A percentile compares a stretch with the other conserved stretches of the same genome.
Evolutionary conservation across 2,113 vertebrate genomes (phyloP).

Genomic region (Elachura formosa): DNA sequence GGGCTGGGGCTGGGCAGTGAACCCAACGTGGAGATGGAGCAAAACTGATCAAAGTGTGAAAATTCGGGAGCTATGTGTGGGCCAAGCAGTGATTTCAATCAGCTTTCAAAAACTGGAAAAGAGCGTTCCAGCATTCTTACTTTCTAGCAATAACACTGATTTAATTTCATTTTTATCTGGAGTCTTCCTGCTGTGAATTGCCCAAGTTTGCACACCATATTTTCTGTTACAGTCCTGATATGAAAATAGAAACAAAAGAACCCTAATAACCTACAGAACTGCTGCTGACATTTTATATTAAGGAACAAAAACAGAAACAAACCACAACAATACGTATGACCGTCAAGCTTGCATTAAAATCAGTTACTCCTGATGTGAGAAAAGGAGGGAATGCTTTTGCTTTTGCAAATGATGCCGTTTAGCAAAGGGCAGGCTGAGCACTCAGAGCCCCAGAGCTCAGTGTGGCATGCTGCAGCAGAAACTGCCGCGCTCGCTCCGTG

Average conservation of each 20-base stretch:
- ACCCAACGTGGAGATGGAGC: no score
- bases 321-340: background rate
- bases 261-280: background rate
- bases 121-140: background rate
- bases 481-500: background rate
- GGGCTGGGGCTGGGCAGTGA: no score
- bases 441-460: no score
- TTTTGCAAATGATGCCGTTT: background rate
- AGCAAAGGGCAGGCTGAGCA: background rate
- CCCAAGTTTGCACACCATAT: background rate
- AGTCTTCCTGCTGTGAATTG: background rate
- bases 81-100: background rate
- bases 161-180: background rate
- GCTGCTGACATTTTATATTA: background rate
- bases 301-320: background rate
- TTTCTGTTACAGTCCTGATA: background rate
- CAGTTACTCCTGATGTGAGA: background rate
- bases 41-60: no score
- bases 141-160: background rate
- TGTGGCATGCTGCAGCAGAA: background rate
- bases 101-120: background rate
- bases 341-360: background rate
- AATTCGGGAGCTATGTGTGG: no score
- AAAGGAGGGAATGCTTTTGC: background rate
- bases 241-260: background rate